These are phyloP conservation scores for Macropis europaea DNA, from an alignment of 2,888 invertebrate genomes.

Conservation along the genomic window DNA sequence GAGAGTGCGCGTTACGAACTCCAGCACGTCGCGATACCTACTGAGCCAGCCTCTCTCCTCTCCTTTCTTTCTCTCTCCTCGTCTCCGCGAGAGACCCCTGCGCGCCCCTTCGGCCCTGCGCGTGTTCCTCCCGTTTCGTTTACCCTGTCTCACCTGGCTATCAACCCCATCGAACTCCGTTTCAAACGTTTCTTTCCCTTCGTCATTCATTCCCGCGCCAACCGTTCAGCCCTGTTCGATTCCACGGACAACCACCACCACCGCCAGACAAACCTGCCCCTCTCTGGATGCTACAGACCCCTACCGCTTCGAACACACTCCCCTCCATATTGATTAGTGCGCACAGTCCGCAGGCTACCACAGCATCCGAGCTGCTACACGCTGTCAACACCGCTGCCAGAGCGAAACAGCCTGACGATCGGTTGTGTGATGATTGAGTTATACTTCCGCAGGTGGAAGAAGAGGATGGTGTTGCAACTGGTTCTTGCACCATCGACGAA, in stretches of 20 bases:
- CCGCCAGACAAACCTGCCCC: conserved; percentile 21
- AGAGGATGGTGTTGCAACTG: too few relatives aligned
- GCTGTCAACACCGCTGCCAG: conserved; percentile 57
- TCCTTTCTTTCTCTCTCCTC: background rate
- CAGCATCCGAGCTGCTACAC: conserved; percentile 56
- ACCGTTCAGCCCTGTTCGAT: too few relatives aligned
- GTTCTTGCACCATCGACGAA: too few relatives aligned
- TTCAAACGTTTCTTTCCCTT: too few relatives aligned
- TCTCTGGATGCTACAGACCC: conserved; percentile 22
- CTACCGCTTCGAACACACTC: conserved; percentile 53
- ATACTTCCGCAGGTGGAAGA: too few relatives aligned
- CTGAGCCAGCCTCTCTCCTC: conserved; percentile 39
- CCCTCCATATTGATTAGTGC: conserved; percentile 73
- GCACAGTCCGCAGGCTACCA: conserved; percentile 55
- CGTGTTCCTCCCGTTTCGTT: conserved; percentile 8
- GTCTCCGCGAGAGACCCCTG: conserved; percentile 14
- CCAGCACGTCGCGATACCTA: conserved; percentile 64
- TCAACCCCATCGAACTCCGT: background rate
- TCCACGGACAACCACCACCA: conserved; percentile 17
- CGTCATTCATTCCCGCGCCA: too few relatives aligned
- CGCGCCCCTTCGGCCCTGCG: conserved; percentile 12
- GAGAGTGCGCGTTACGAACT: conserved; percentile 69
- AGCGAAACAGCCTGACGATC: conserved; percentile 39
- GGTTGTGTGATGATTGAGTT: too few relatives aligned
- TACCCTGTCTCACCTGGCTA: conserved; percentile 28